These are phyloP conservation scores for Syndactyla subalaris DNA, from an alignment of 2,797 vertebrate genomes.

Conservation along the genomic window DNA sequence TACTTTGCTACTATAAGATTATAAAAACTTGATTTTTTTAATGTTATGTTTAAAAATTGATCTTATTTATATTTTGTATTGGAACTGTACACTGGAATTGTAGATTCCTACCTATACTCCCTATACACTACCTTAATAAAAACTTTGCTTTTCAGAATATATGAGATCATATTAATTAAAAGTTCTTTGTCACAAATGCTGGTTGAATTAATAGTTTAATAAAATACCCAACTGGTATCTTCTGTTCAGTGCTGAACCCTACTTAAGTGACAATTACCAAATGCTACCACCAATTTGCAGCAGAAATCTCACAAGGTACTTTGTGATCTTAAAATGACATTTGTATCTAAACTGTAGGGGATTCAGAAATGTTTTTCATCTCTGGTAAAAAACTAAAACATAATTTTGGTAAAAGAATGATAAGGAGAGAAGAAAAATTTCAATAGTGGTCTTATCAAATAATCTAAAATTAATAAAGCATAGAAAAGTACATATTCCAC, in stretches of 20 bases:
- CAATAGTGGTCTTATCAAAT: background rate
- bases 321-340: background rate
- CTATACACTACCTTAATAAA: background rate
- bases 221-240: background rate
- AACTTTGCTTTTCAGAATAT: background rate
- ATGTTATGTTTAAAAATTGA: background rate
- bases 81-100: background rate
- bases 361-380: background rate
- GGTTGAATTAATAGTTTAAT: background rate
- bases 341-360: background rate
- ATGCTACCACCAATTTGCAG: background rate
- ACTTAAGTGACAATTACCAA: background rate
- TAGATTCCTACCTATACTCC: background rate
- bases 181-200: background rate
- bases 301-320: background rate
- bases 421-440: background rate
- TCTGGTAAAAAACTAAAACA: background rate
- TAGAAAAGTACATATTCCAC: constrained; percentile 4
- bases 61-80: background rate
- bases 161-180: background rate
- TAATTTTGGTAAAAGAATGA: background rate
- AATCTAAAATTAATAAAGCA: background rate
- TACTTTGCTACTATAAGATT: background rate
- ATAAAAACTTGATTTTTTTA: background rate
- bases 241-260: background rate